phyloP scores from a whole-genome alignment of 2,113 vertebrate genomes.

The Morone saxatilis region DNA sequence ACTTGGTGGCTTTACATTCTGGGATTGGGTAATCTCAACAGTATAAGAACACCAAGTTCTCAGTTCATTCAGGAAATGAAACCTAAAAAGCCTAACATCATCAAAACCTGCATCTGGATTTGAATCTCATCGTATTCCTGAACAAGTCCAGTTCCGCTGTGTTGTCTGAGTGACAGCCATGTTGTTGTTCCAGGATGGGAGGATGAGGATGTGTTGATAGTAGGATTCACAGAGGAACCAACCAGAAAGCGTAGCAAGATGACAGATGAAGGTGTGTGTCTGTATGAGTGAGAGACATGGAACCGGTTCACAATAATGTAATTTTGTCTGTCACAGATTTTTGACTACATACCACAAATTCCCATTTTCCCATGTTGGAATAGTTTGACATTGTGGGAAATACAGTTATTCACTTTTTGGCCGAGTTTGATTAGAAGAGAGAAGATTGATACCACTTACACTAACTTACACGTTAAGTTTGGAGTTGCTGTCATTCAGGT shows the following conservation, averaged over 20 bases:
- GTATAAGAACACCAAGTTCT: background rate
- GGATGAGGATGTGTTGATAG: conserved; percentile 86
- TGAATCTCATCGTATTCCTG: background rate
- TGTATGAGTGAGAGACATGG: conserved; percentile 4
- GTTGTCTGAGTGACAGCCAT: conserved; percentile 56
- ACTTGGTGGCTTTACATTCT: background rate
- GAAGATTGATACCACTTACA: background rate
- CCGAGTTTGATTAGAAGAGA: background rate
- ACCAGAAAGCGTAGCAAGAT: conserved; percentile 79
- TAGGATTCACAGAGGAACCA: conserved; percentile 81
- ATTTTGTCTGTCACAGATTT: background rate
- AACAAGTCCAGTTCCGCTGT: conserved; percentile 2
- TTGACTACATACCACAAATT: background rate
- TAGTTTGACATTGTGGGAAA: background rate
- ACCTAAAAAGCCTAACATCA: too few relatives aligned
- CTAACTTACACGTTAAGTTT: too few relatives aligned
- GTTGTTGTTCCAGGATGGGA: conserved; percentile 85
- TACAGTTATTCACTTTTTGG: too few relatives aligned
- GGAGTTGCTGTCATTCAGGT: too few relatives aligned
- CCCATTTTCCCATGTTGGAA: background rate
- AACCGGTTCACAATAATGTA: conserved; percentile 8
- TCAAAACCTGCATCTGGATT: background rate
- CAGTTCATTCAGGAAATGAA: background rate
- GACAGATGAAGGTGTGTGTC: conserved; percentile 84
- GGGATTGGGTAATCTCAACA: background rate